These are phyloP conservation scores for Mandrillus leucophaeus DNA, from an alignment of 2,113 vertebrate genomes.

Conservation along the genomic window DNA sequence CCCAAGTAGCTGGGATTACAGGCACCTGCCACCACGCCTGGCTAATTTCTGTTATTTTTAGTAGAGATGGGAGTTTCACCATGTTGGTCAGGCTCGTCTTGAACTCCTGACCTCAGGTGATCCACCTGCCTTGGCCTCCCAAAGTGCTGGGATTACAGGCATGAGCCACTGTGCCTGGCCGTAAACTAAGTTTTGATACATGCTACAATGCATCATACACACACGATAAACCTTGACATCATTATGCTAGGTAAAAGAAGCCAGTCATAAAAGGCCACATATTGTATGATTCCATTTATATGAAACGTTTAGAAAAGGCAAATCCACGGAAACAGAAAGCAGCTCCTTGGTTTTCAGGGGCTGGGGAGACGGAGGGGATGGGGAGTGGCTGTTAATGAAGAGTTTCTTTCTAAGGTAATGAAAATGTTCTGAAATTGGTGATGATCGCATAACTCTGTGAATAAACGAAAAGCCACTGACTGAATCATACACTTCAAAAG, in stretches of 20 bases:
- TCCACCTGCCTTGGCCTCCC: no score
- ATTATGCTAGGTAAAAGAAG: background rate
- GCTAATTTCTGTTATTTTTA: no score
- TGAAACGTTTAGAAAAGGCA: background rate
- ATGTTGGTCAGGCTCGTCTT: no score
- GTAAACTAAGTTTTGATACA: accelerated
- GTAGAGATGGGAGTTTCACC: no score
- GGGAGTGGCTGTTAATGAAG: background rate
- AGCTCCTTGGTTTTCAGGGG: background rate
- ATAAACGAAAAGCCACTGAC: background rate
- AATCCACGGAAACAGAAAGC: background rate
- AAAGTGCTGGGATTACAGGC: no score
- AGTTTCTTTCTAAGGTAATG: background rate
- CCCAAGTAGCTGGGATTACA: no score
- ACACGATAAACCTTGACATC: background rate
- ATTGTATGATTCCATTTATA: background rate
- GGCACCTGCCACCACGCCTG: no score
- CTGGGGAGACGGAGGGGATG: background rate
- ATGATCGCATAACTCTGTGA: background rate
- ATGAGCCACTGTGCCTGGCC: accelerated
- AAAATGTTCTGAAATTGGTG: background rate
- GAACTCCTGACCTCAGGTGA: no score
- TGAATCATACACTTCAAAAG: background rate
- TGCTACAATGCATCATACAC: no score
- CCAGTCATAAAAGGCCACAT: background rate